Percentiles rank a stretch among this genome's conserved stretches.
phyloP scores from a whole-genome alignment of 2,797 vertebrate species.

The Euthynnus affinis region DNA sequence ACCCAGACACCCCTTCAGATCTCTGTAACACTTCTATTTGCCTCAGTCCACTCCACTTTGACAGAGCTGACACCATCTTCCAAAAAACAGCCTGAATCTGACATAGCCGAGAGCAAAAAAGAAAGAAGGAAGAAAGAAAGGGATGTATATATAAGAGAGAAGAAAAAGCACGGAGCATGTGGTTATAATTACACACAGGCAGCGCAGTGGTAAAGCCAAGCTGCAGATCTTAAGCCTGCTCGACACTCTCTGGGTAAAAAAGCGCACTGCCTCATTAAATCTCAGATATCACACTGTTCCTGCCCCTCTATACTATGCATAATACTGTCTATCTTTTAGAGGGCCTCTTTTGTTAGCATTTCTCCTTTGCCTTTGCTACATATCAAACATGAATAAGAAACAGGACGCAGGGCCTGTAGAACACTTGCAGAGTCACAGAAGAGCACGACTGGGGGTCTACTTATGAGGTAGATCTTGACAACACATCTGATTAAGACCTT shows the following conservation, averaged over 20 bases:
- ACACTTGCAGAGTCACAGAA: slow-evolving; percentile 68
- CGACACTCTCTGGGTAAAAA: slow-evolving; percentile 92
- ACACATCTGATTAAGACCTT: slow-evolving; percentile 75
- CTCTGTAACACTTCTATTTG: slow-evolving; percentile 57
- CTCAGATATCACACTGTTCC: slow-evolving; percentile 88
- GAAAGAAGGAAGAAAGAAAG: slow-evolving; percentile 57
- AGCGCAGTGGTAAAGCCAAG: slow-evolving; percentile 93
- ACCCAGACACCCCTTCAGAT: slow-evolving; percentile 67
- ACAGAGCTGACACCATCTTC: slow-evolving; percentile 65
- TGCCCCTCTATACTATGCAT: slow-evolving; percentile 76
- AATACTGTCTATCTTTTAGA: slow-evolving; percentile 77
- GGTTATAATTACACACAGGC: slow-evolving; percentile 97
- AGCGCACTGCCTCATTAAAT: slow-evolving; percentile 95
- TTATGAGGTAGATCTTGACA: slow-evolving; percentile 73
- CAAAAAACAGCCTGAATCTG: slow-evolving; percentile 63
- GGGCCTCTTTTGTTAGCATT: slow-evolving; percentile 81
- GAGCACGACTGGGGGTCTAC: slow-evolving; percentile 75
- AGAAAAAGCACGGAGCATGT: slow-evolving; percentile 88
- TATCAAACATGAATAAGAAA: slow-evolving; percentile 80
- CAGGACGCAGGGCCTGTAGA: slow-evolving; percentile 71
- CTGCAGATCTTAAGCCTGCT: slow-evolving; percentile 92
- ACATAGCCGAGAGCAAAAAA: slow-evolving; percentile 58
- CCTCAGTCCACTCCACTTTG: slow-evolving; percentile 71
- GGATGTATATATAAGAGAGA: slow-evolving; percentile 72
- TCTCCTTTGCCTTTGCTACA: slow-evolving; percentile 77